Percentiles rank a stretch among this genome's conserved stretches.
Conservation (phyloP, 2,797 vertebrate genomes). For the Intellagama lesueurii region DNA sequence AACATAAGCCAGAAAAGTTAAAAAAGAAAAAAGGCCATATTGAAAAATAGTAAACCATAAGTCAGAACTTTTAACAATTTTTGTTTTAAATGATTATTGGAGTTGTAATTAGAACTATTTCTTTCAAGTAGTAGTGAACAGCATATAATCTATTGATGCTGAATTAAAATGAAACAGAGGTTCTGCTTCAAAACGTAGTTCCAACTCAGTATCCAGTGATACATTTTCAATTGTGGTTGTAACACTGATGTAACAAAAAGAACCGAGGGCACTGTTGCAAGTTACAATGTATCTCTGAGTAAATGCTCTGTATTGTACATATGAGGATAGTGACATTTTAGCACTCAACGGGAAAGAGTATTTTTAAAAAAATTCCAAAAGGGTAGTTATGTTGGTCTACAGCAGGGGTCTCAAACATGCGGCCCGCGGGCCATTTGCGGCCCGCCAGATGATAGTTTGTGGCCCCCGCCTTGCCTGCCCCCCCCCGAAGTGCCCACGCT, state of each 20-base stretch:
- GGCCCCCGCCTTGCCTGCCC: too few species aligned
- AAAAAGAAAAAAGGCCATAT: background rate
- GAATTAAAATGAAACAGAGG: background rate
- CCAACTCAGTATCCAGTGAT: background rate
- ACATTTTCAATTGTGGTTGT: background rate
- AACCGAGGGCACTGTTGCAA: too few species aligned
- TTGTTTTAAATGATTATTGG: background rate
- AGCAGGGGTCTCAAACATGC: too few species aligned
- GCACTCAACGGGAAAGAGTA: too few species aligned
- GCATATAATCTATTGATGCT: too few species aligned
- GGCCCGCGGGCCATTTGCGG: too few species aligned
- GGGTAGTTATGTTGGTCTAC: too few species aligned
- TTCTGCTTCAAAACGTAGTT: background rate
- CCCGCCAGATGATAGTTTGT: too few species aligned
- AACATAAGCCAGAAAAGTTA: background rate
- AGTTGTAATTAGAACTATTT: background rate
- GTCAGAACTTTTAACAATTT: background rate
- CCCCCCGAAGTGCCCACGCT: too few species aligned
- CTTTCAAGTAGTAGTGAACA: background rate
- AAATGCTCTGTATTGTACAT: background rate
- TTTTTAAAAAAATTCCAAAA: too few species aligned
- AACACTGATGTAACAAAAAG: too few species aligned
- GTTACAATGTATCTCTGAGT: background rate
- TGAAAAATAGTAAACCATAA: background rate
- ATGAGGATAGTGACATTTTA: background rate